Conservation (phyloP, 2,797 vertebrate genomes). For the Amblyopsis hoosieri region DNA sequence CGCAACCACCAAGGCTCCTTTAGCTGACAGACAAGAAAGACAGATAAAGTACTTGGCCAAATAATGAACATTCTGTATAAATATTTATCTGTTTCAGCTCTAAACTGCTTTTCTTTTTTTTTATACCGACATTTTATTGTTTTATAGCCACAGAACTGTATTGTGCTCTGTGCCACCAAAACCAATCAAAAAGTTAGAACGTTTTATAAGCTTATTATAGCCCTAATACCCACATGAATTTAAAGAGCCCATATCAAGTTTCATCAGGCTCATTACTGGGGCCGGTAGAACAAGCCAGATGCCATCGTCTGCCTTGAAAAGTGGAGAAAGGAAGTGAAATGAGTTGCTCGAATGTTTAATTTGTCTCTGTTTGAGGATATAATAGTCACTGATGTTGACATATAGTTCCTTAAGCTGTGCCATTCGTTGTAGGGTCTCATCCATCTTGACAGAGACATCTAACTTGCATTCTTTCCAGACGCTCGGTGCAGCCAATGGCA, state of each 20-base stretch:
- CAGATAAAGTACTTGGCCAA: constrained; percentile 49
- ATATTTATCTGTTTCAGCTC: constrained; percentile 56
- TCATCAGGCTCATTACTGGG: constrained; percentile 48
- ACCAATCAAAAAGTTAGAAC: constrained; percentile 34
- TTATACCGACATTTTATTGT: constrained; percentile 40
- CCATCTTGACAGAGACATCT: constrained; percentile 49
- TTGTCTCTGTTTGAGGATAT: constrained; percentile 42
- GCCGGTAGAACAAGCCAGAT: constrained; percentile 39
- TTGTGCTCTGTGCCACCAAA: constrained; percentile 36
- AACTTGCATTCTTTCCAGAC: constrained; percentile 21
- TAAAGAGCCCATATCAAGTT: constrained; percentile 43
- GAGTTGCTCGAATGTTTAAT: constrained; percentile 32
- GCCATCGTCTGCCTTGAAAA: constrained; percentile 29
- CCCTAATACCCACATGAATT: constrained; percentile 28
- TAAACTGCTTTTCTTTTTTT: constrained; percentile 27
- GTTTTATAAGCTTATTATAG: constrained; percentile 59
- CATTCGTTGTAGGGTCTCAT: constrained; percentile 36
- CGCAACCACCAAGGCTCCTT: constrained; percentile 45
- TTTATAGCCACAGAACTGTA: constrained; percentile 32
- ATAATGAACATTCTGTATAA: constrained; percentile 52
- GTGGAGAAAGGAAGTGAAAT: constrained; percentile 20
- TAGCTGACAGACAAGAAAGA: constrained; percentile 39
- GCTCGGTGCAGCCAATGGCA: constrained; percentile 22
- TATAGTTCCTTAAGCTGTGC: constrained; percentile 42
- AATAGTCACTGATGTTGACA: constrained; percentile 57